Conservation (phyloP, 2,113 vertebrate genomes). For the Synchiropus splendidus region DNA sequence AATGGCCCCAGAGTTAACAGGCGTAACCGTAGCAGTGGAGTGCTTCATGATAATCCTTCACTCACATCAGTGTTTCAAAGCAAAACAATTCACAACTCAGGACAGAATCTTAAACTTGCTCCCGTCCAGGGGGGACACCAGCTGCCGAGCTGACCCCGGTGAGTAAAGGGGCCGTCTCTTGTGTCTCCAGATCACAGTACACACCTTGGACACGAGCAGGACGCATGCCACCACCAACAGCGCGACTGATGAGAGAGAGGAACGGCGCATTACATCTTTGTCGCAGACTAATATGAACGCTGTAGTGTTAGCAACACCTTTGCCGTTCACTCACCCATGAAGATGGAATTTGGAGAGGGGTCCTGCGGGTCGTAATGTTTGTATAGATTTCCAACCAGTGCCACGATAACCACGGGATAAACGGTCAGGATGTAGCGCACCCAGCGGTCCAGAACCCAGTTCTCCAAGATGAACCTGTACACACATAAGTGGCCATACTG, state of each 20-base stretch:
- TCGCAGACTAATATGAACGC: neutral
- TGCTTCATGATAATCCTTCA: too few species aligned
- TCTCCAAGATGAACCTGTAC: slow-evolving; percentile 72
- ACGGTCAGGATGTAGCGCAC: slow-evolving; percentile 69
- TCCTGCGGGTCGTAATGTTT: slow-evolving; percentile 40
- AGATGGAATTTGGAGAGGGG: slow-evolving; percentile 50
- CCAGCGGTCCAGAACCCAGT: slow-evolving; percentile 69
- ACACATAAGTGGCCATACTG: slow-evolving; percentile 2
- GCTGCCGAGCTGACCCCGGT: slow-evolving; percentile 27
- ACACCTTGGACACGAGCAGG: slow-evolving; percentile 40
- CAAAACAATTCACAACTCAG: slow-evolving; percentile 8
- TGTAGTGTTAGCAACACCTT: neutral
- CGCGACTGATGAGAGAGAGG: slow-evolving; percentile 15
- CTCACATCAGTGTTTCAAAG: too few species aligned
- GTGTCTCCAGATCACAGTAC: slow-evolving; percentile 46
- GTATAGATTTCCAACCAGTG: slow-evolving; percentile 51
- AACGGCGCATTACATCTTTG: neutral
- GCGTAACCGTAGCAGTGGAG: too few species aligned
- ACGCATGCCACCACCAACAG: slow-evolving; percentile 37
- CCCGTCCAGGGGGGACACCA: slow-evolving; percentile 42
- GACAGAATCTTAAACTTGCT: slow-evolving; percentile 24
- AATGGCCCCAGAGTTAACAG: too few species aligned
- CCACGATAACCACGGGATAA: slow-evolving; percentile 69
- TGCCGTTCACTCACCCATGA: slow-evolving; percentile 59
- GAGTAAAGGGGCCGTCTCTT: slow-evolving; percentile 34